phyloP scores from a whole-genome alignment of 1,140 invertebrate genomes.

The Drosophila bipectinata region DNA sequence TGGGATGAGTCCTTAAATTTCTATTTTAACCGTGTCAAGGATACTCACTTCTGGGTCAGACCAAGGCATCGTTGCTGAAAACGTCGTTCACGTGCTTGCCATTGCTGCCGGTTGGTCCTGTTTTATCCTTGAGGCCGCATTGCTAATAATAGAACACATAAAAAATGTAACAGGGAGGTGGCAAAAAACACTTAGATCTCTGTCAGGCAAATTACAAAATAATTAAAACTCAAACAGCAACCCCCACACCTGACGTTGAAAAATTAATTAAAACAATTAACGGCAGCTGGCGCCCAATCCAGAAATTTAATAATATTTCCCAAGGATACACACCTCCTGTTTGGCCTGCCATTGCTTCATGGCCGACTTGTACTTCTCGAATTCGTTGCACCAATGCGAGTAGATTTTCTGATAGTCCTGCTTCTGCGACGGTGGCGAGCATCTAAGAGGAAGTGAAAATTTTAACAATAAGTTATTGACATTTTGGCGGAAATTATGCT shows the following conservation, averaged over 20 bases:
- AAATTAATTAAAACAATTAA: slow-evolving; percentile 83
- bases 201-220: slow-evolving; percentile 54
- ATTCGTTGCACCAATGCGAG: slow-evolving; percentile 92
- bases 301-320: slow-evolving; percentile 46
- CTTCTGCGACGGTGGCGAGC: slow-evolving; percentile 88
- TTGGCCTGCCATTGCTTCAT: slow-evolving; percentile 91
- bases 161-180: slow-evolving; percentile 16
- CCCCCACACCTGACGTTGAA: slow-evolving; percentile 51
- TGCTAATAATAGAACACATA: slow-evolving; percentile 53
- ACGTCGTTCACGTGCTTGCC: slow-evolving; percentile 83
- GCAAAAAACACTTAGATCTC: slow-evolving; percentile 49
- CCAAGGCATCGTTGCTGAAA: slow-evolving; percentile 77
- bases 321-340: slow-evolving; percentile 87
- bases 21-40: slow-evolving; percentile 1
- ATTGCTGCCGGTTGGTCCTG: slow-evolving; percentile 45
- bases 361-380: slow-evolving; percentile 91
- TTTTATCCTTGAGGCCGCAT: slow-evolving; percentile 78
- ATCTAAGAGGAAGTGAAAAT: slow-evolving; percentile 82
- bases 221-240: slow-evolving; percentile 67
- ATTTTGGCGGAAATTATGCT: slow-evolving; percentile 43
- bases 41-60: slow-evolving; percentile 83
- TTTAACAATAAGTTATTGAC: slow-evolving; percentile 52
- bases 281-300: slow-evolving; percentile 42
- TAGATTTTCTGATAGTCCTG: slow-evolving; percentile 91
- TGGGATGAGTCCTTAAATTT: slow-evolving; percentile 21